Evolutionary conservation across 2,888 invertebrate species (phyloP).

Genomic region (Agriopis marginaria): DNA sequence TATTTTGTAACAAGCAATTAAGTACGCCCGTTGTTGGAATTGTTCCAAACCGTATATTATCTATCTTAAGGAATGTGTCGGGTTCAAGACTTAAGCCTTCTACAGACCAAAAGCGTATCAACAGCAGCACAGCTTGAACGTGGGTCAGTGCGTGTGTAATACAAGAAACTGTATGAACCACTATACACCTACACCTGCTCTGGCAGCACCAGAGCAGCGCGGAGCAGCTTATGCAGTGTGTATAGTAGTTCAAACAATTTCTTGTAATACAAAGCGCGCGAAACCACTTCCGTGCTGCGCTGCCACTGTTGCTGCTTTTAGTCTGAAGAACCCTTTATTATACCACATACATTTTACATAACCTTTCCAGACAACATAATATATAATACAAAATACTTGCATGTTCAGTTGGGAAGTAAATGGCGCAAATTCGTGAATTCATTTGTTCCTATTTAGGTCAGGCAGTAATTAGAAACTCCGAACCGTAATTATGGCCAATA

Average conservation of each 20-base stretch:
- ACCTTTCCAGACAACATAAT: constrained; percentile 19
- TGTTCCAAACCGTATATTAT: constrained; percentile 23
- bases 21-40: constrained; percentile 15
- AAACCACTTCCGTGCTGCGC: too few relatives aligned
- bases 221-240: too few relatives aligned
- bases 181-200: too few relatives aligned
- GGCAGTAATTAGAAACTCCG: constrained; percentile 34
- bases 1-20: constrained; percentile 25
- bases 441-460: constrained; percentile 33
- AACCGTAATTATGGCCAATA: constrained; percentile 33
- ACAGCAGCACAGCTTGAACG: too few relatives aligned
- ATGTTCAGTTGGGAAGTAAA: constrained; percentile 15
- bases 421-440: constrained; percentile 27
- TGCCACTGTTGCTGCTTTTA: too few relatives aligned
- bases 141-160: too few relatives aligned
- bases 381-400: constrained; percentile 9
- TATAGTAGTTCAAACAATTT: too few relatives aligned
- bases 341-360: constrained; percentile 18
- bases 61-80: constrained; percentile 17
- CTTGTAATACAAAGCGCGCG: too few relatives aligned
- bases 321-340: neutral
- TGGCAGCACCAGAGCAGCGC: too few relatives aligned
- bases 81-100: neutral
- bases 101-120: too few relatives aligned
- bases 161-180: too few relatives aligned